A percentile compares a stretch with the other conserved stretches of the same genome.
These are phyloP conservation scores for Zaprionus tsacasi DNA, from an alignment of 1,140 invertebrate genomes.

Conservation along the genomic window DNA sequence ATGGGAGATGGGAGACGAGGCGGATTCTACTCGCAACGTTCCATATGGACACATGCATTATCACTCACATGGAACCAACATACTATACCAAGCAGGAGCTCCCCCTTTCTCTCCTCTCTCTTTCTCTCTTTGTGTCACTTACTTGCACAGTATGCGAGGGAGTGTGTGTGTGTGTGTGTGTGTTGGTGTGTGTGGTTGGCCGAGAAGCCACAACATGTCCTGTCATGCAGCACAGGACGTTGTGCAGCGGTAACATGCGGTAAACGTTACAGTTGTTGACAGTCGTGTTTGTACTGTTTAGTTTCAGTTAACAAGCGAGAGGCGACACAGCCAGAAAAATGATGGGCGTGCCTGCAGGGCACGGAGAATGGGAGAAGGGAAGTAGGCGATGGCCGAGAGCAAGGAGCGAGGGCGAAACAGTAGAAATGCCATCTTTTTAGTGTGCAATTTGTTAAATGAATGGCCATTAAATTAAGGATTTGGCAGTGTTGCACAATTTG, in stretches of 20 bases:
- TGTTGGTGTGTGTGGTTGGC: constrained; percentile 53
- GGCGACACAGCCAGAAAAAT: constrained; percentile 48
- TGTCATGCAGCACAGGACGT: constrained; percentile 74
- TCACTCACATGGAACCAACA: constrained; percentile 60
- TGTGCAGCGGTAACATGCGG: constrained; percentile 70
- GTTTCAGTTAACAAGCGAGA: constrained; percentile 74
- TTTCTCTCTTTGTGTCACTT: not conserved
- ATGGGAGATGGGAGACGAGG: not conserved
- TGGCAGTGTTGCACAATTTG: constrained; percentile 10
- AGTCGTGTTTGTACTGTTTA: constrained; percentile 78
- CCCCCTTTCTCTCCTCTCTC: not conserved
- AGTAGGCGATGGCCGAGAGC: not conserved
- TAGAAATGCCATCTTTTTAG: constrained; percentile 34
- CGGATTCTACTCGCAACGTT: constrained; percentile 20
- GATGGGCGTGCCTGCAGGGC: not conserved
- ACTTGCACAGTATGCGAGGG: not conserved
- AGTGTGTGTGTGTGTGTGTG: constrained; percentile 8
- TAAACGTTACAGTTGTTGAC: constrained; percentile 81
- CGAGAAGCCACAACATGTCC: constrained; percentile 76
- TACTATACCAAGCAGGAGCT: constrained; percentile 39
- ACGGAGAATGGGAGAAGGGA: not conserved
- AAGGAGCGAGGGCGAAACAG: not conserved
- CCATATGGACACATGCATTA: constrained; percentile 55
- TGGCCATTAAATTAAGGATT: constrained; percentile 33
- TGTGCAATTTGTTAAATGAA: constrained; percentile 43